Conservation (phyloP, 2,113 vertebrate genomes). For the human (Homo sapiens) region GRCh38 chr13:87027501-87028000, state of each 20-base stretch:
- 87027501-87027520: constrained; percentile 7
- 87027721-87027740: constrained; percentile 44
- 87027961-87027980: not conserved
- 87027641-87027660: constrained; percentile 52
- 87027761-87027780: constrained; percentile 47
- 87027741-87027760: not conserved
- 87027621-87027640: constrained; percentile 61
- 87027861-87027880: not conserved
- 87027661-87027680: constrained; percentile 54
- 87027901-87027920: not conserved
- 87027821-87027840: constrained; percentile 35
- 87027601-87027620: constrained; percentile 55
- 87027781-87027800: constrained; percentile 43
- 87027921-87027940: not conserved
- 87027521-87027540: not conserved
- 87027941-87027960: not conserved
- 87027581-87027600: constrained; percentile 57
- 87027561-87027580: constrained; percentile 62
- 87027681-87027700: constrained; percentile 62
- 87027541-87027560: constrained; percentile 57
- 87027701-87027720: constrained; percentile 1
- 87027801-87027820: constrained; percentile 31
- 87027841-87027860: not conserved
- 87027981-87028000: not conserved
- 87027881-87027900: not conserved